Conservation (phyloP, 2,113 vertebrate genomes). For the Columbina picui region DNA sequence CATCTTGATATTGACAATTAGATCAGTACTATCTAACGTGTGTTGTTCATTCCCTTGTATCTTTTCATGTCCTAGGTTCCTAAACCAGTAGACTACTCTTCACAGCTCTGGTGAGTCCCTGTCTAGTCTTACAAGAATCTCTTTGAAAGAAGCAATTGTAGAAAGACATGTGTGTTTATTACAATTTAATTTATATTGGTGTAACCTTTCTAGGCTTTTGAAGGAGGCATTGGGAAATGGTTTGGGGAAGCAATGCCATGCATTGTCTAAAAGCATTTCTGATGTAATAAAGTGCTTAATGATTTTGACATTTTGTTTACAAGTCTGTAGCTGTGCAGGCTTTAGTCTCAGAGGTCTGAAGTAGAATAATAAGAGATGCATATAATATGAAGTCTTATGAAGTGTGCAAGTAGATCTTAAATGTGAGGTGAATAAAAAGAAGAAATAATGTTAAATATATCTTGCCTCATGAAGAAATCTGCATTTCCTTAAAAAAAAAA, state of each 20-base stretch:
- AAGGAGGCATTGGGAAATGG: neutral
- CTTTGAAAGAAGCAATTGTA: neutral
- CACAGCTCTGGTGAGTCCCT: conserved; percentile 88
- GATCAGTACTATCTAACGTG: neutral
- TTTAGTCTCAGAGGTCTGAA: neutral
- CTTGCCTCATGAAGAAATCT: neutral
- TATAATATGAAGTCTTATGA: neutral
- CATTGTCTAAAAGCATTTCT: neutral
- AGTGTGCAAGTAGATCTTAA: neutral
- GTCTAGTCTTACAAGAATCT: neutral
- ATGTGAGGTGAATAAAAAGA: neutral
- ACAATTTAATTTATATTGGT: neutral
- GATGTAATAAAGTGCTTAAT: neutral
- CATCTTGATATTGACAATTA: neutral
- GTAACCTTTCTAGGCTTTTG: neutral
- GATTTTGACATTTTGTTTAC: neutral
- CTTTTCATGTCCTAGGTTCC: conserved; percentile 83
- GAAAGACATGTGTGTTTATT: neutral
- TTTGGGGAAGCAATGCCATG: neutral
- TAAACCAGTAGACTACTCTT: conserved; percentile 93
- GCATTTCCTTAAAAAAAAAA: neutral
- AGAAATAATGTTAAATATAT: neutral
- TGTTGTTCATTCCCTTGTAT: conserved; percentile 24
- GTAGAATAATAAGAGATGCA: neutral
- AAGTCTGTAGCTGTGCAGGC: neutral